These are phyloP conservation scores for Synergus itoensis DNA, from an alignment of 2,888 invertebrate genomes.

Conservation along the genomic window DNA sequence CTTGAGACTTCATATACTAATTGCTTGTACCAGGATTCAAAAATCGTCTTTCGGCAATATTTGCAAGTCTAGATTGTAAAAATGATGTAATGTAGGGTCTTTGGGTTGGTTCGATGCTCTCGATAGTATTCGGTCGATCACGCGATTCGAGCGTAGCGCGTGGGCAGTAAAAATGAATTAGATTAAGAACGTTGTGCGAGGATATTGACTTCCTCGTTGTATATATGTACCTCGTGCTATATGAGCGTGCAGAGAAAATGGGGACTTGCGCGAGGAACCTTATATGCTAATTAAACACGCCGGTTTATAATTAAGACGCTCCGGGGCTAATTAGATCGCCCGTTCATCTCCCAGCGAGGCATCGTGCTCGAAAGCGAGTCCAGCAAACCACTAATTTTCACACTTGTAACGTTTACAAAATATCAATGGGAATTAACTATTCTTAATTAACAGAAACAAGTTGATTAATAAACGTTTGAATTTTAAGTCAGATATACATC, in stretches of 20 bases:
- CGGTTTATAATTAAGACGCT: slow-evolving; percentile 45
- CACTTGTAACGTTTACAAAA: slow-evolving; percentile 28
- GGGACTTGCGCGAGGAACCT: slow-evolving; percentile 35
- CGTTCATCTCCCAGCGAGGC: slow-evolving; percentile 26
- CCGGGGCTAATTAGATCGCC: slow-evolving; percentile 38
- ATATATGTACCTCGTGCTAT: slow-evolving; percentile 26
- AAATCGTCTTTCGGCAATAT: background rate
- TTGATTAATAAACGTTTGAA: slow-evolving; percentile 5
- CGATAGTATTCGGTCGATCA: slow-evolving; percentile 39
- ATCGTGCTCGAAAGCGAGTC: slow-evolving; percentile 21
- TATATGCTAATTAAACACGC: slow-evolving; percentile 44
- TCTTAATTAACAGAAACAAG: background rate
- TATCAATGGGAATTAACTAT: slow-evolving; percentile 2
- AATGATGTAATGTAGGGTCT: slow-evolving; percentile 27
- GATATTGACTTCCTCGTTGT: slow-evolving; percentile 43
- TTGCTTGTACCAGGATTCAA: background rate
- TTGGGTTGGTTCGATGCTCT: slow-evolving; percentile 27
- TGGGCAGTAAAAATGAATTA: slow-evolving; percentile 54
- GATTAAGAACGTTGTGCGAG: slow-evolving; percentile 51
- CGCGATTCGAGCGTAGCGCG: slow-evolving; percentile 54
- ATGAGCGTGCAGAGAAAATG: slow-evolving; percentile 40
- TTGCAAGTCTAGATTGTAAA: slow-evolving; percentile 11
- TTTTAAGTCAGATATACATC: background rate
- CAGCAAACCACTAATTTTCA: slow-evolving; percentile 30
- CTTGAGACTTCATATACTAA: background rate